These are phyloP conservation scores for Gymnogyps californianus DNA, from an alignment of 2,113 vertebrate species.

Conservation along the genomic window DNA sequence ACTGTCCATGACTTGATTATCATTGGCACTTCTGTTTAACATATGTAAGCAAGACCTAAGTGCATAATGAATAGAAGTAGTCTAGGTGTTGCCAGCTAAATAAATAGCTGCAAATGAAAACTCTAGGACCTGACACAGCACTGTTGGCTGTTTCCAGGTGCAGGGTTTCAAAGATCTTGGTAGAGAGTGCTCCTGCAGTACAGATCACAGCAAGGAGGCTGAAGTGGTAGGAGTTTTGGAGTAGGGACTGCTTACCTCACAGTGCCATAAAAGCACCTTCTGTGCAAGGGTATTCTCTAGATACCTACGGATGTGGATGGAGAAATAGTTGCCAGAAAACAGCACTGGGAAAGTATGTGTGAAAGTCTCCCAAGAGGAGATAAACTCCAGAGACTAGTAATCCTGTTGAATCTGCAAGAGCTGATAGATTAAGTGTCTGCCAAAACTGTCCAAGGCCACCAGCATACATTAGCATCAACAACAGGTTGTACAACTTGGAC, in stretches of 20 bases:
- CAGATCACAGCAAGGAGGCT: not conserved
- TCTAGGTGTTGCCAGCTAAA: not conserved
- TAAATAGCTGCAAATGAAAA: not conserved
- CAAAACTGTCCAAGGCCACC: not conserved
- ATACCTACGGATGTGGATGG: rapidly evolving
- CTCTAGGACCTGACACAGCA: not conserved
- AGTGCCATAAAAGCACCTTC: not conserved
- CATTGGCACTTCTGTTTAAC: not conserved
- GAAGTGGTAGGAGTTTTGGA: not conserved
- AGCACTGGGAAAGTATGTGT: not conserved
- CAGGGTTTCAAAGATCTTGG: not conserved
- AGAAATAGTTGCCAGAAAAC: not conserved
- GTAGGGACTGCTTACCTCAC: not conserved
- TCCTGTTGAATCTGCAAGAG: not conserved
- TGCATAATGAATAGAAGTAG: not conserved
- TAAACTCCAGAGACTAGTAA: not conserved
- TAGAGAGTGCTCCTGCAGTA: not conserved
- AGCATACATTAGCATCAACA: not conserved
- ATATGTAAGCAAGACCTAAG: not conserved
- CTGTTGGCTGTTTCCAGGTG: not conserved
- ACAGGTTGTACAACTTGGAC: not conserved
- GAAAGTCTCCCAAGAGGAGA: not conserved
- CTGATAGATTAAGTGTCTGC: rapidly evolving
- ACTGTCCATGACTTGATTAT: not conserved
- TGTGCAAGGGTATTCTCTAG: not conserved